These are phyloP conservation scores for Psilopogon haemacephalus DNA, from an alignment of 2,113 vertebrate species.

Conservation along the genomic window DNA sequence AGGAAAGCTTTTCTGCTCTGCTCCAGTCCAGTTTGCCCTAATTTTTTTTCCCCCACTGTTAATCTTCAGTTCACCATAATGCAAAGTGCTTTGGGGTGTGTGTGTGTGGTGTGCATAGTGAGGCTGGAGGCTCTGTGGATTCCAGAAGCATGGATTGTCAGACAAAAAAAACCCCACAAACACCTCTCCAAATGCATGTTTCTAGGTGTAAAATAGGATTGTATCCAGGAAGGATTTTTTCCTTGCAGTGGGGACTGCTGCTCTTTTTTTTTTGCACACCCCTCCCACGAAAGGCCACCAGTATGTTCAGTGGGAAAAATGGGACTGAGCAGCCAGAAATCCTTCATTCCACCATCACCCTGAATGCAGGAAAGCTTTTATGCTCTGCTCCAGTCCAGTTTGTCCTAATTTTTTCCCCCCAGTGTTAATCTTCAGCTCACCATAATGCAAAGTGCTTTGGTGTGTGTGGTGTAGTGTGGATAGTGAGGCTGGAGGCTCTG, in stretches of 20 bases:
- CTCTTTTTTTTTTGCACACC: not conserved
- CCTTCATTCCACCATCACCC: not conserved
- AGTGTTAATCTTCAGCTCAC: not conserved
- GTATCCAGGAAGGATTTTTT: not conserved
- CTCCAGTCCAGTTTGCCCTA: not conserved
- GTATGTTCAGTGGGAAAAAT: not conserved
- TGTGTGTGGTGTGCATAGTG: not conserved
- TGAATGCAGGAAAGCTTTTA: not conserved
- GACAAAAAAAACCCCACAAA: not conserved
- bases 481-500: not conserved
- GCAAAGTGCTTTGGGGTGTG: not conserved
- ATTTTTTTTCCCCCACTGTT: not conserved
- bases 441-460: not conserved
- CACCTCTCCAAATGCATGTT: slow-evolving; percentile 21
- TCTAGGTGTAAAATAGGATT: not conserved
- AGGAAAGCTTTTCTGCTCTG: not conserved
- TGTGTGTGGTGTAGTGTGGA: not conserved
- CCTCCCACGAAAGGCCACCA: not conserved
- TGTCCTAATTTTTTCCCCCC: not conserved
- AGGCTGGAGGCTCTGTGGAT: not conserved
- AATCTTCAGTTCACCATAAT: not conserved
- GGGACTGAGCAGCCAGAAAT: not conserved
- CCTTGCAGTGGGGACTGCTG: not conserved
- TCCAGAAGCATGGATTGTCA: slow-evolving; percentile 37
- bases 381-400: not conserved